Evolutionary conservation across 2,888 invertebrate genomes (phyloP).

Genomic region (Leucophenga montana): DNA sequence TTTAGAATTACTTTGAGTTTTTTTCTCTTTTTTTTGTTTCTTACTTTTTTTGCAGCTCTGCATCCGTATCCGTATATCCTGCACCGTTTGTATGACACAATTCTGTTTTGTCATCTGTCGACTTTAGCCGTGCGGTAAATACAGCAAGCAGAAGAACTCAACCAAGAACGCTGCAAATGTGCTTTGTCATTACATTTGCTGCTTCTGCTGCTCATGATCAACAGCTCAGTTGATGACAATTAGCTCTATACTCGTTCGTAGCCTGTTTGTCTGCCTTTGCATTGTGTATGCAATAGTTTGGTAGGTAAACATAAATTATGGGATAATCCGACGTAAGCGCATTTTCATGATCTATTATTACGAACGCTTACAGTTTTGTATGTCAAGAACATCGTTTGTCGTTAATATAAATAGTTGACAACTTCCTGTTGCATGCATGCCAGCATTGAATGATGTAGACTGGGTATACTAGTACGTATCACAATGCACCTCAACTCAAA

Average conservation of each 20-base stretch:
- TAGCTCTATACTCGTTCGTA: not conserved
- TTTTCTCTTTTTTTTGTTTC: conserved; percentile 38
- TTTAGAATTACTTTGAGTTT: conserved; percentile 14
- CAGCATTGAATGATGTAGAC: not conserved
- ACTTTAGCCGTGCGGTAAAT: not conserved
- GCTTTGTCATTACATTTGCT: not conserved
- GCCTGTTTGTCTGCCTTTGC: not conserved
- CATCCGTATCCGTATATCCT: conserved; percentile 53
- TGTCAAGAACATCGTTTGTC: conserved; percentile 42
- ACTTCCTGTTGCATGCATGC: conserved; percentile 54
- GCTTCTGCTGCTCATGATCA: not conserved
- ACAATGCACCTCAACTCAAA: not conserved
- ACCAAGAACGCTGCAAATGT: not conserved
- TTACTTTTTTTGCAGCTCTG: conserved; percentile 28
- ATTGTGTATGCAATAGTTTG: conserved; percentile 34
- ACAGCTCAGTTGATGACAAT: conserved; percentile 8
- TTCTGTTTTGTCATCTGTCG: conserved; percentile 66
- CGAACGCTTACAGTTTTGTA: conserved; percentile 27
- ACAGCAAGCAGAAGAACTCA: too few species aligned
- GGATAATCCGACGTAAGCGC: conserved; percentile 69
- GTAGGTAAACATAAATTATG: conserved; percentile 65
- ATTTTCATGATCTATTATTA: conserved; percentile 61
- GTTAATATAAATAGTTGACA: conserved; percentile 51
- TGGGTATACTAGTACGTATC: not conserved
- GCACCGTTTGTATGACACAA: conserved; percentile 57